Evolutionary conservation across 2,113 vertebrate genomes (phyloP), one percentile per base, ranked within the genome.

Genomic region (Amazona guildingii): DNA sequence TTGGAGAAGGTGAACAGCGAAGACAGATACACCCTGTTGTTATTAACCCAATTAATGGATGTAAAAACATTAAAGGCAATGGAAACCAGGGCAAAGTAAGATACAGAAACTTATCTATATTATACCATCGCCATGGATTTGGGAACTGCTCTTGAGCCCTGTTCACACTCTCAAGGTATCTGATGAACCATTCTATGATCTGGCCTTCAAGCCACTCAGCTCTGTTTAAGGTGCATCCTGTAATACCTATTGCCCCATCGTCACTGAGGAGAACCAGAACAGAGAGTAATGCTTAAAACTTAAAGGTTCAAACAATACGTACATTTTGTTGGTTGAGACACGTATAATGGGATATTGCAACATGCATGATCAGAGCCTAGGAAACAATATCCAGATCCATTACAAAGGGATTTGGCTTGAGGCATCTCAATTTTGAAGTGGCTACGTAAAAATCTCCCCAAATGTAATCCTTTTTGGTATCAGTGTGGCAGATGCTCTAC

Each of bases 181-280:
- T 35, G 33, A 24, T 24, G 33, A 59, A n/a, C 23, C 20, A 59
- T n/a, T 59, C 57, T n/a, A 23, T 35, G 57, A 59, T 35, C 9
- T 77, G 48, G 43, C 39, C 66, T 82, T 61, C 55, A n/a, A 90
- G 48, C 23, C 39, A 24, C 13, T 24, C 49, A 63, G 51, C 35
- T 64, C 63, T 55, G 18, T 48, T 57, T 48, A 70, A 82, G 20
- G 31, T 70, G 39, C 49, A 63, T 80, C 31, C 44, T 33, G 14
- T 62, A 64, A 55, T 23, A 69, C 18, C n/a, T 55, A 11, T 24
- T 51, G 11, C 19, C 44, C 80, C 39, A 3, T 37, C 51, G 54
- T 62, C 44, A 76, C 69, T 89, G 92, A 86, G 78, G 37, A 90
- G 88, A 81, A 93, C 86, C 5, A 95, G 78, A 66, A 70, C 86